Base-by-base conservation (phyloP, 2,113 vertebrate genomes). In the Lepus americanus region DNA sequence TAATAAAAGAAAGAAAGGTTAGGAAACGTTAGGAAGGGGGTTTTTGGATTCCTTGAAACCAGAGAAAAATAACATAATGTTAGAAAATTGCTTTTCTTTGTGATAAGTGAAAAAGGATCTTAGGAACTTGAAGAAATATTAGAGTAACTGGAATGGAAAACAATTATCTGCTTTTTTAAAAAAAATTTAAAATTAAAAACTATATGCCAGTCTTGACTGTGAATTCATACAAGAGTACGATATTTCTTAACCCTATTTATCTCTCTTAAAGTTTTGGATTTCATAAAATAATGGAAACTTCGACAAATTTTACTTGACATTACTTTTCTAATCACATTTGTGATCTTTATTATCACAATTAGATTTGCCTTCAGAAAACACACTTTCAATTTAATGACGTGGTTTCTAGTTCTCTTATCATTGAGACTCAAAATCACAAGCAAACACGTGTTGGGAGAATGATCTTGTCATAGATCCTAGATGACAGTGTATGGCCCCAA, bases 371-470 rank as follows among this genome's bases (percentile, higher is more conserved):
- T 83, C 6, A 67, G 53, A 88, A 85, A 4, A 9, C 73, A 3
- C 44, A 22, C 33, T 85, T 94, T 90, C 31, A 81, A 36, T 79
- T 88, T 73, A 95, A 69, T 70, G 79, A 74, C 1, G 0, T 88
- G 22, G 14, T 70, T 27, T 83, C 9, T 67, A 70, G 6, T 90
- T 84, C 86, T 86, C 63, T 96, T 85, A 78, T 85, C 53, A 55
- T 23, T 55, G 82, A 88, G 55, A 74, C 63, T 31, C 12, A 36
- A 86, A 87, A 39, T 79, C 23, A 86, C 16, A 93, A 90, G 25
- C 33, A 82, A 82, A 91, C 69, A 31, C 29, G 55, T 86, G 92
- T 92, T 80, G n/a, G 14, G 73, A 96, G 25, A 82, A 85, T 96
- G 77, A 13, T 82, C 55, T 94, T 89, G 78, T 83, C 63, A 23